Percentiles rank a stretch among this genome's conserved stretches.
Evolutionary conservation across 2,888 invertebrate species (phyloP).

Genomic region (Ditylenchus weischeri): DNA sequence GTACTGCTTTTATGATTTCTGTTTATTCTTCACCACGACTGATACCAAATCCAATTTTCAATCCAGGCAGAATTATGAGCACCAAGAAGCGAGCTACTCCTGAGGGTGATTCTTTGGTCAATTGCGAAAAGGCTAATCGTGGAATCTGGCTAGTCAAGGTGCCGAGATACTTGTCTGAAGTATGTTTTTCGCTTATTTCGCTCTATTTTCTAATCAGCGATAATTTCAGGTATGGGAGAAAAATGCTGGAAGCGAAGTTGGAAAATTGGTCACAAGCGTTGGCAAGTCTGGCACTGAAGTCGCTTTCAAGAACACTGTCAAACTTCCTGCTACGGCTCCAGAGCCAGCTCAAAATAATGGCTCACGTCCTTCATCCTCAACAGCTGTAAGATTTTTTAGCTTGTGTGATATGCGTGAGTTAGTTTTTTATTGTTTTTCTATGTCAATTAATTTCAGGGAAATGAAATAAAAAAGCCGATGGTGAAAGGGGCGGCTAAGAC

Average conservation of each 20-base stretch:
- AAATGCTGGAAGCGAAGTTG: slow-evolving; percentile 45
- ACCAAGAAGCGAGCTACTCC: background rate
- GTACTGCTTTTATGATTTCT: too few relatives aligned
- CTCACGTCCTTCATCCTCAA: background rate
- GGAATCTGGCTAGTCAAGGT: slow-evolving; percentile 58
- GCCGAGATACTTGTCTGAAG: slow-evolving; percentile 29
- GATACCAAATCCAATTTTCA: too few relatives aligned
- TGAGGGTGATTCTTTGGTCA: slow-evolving; percentile 4
- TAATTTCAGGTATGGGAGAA: slow-evolving; percentile 37
- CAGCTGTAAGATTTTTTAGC: background rate
- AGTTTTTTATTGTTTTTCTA: background rate
- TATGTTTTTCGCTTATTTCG: background rate
- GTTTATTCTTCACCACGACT: too few relatives aligned
- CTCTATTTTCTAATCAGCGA: background rate
- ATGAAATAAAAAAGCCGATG: slow-evolving; percentile 18
- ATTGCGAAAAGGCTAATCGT: slow-evolving; percentile 38
- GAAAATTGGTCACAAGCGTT: slow-evolving; percentile 31
- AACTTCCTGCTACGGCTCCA: background rate
- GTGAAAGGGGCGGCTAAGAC: slow-evolving; percentile 18
- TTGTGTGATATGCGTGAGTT: background rate
- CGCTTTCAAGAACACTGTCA: slow-evolving; percentile 15
- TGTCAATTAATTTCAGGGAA: background rate
- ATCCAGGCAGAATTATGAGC: background rate
- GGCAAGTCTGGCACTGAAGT: slow-evolving; percentile 16
- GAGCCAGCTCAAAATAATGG: background rate